Evolutionary conservation across 2,113 vertebrate genomes (phyloP).

Genomic region (Trogon surrucura): DNA sequence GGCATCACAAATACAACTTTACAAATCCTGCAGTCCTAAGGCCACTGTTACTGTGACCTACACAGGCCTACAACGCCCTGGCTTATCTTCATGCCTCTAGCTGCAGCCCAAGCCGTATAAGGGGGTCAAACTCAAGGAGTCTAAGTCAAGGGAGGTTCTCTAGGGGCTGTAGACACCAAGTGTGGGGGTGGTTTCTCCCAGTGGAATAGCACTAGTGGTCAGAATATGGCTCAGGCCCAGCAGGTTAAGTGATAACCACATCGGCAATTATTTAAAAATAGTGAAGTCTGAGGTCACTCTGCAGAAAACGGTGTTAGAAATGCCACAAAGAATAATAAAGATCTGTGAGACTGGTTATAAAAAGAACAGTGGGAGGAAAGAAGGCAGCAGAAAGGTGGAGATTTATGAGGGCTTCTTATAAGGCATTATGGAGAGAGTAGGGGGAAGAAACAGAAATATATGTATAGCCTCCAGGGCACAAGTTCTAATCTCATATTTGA

Average conservation of each 20-base stretch:
- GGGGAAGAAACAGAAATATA: neutral
- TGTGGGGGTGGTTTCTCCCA: neutral
- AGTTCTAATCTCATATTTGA: neutral
- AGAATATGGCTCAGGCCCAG: neutral
- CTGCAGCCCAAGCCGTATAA: neutral
- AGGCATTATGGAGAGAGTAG: neutral
- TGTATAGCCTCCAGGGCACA: neutral
- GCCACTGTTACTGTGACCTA: neutral
- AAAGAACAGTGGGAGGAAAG: neutral
- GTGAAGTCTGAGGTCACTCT: neutral
- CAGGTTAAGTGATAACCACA: neutral
- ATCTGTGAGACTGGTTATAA: neutral
- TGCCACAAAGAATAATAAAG: conserved; percentile 30
- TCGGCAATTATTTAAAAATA: neutral
- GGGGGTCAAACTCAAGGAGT: neutral
- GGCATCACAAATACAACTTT: neutral
- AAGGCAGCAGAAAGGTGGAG: conserved; percentile 1
- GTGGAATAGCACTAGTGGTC: neutral
- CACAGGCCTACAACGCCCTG: neutral
- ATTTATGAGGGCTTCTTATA: conserved; percentile 16
- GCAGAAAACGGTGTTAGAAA: neutral
- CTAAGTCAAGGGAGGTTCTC: neutral
- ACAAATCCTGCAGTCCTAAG: neutral
- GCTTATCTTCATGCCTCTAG: neutral
- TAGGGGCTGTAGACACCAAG: neutral